Base-by-base conservation (phyloP, 2,113 vertebrate species). In the Alethe castanea region DNA sequence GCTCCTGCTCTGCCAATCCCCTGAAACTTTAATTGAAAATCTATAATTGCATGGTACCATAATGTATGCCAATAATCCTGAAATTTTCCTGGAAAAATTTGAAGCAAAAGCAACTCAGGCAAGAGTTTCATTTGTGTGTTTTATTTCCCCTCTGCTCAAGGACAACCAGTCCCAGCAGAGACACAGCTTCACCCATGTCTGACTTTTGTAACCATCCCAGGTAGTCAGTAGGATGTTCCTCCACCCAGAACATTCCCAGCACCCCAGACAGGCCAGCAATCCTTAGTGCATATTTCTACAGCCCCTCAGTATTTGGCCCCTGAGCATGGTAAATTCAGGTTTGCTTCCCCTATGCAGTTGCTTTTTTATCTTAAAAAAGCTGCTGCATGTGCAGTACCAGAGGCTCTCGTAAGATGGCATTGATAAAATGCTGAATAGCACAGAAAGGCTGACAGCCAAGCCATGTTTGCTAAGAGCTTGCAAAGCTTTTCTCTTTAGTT, bases 341-440 rank as follows among this genome's bases (percentile, higher is more conserved):
- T 81, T 47, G 6, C 12, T 67, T 50, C 22, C n/a, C 23, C 12
- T 6, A 3, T 7, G 9, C 7, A 6, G 44, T 81, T 64, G 25
- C 9, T 28, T 60, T 84, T 65, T 52, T 9, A 17, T 65, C 33
- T 57, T 22, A 1, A 16, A 14, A 60, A 70, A 66, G 18, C 26
- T 3, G 6, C n/a, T 79, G 66, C 24, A 3, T n/a, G 77, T 24
- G 90, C 87, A 97, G 79, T 96, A 93, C 92, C 94, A 73, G 79
- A 62, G 19, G 33, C 52, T 90, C 76, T 83, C 90, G 6, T 83
- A 60, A 95, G 94, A 50, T 90, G 96, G 94, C 95, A 90, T 56
- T 86, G 67, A 79, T 33, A 78, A 95, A 86, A 84, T 56, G 40
- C 60, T 60, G 25, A 70, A 70, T 4, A 48, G 61, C 57, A 7